phyloP scores from a whole-genome alignment of 2,888 invertebrate genomes.

The Campoletis raptor region DNA sequence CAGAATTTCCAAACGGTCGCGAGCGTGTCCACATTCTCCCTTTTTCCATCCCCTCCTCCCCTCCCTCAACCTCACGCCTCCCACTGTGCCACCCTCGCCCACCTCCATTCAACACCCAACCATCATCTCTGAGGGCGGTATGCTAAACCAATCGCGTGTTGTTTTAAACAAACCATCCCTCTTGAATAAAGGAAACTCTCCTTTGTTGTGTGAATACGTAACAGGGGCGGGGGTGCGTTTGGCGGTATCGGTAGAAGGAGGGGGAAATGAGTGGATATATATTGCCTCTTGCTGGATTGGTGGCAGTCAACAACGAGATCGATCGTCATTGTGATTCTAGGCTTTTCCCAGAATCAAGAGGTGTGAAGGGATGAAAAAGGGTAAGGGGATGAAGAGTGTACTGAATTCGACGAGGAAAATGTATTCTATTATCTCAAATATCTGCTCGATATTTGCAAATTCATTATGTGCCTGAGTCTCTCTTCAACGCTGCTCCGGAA shows the following conservation, averaged over 20 bases:
- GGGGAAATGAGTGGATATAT: slow-evolving; percentile 64
- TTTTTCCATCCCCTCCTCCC: background rate
- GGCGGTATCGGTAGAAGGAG: background rate
- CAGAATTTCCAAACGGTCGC: slow-evolving; percentile 67
- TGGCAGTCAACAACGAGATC: slow-evolving; percentile 31
- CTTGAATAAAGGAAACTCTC: slow-evolving; percentile 68
- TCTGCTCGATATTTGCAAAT: background rate
- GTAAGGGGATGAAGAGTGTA: slow-evolving; percentile 14
- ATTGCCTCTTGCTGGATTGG: slow-evolving; percentile 68
- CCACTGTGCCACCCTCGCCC: background rate
- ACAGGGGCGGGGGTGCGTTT: background rate
- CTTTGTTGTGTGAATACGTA: slow-evolving; percentile 51
- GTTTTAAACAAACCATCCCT: slow-evolving; percentile 66
- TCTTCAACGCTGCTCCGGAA: background rate
- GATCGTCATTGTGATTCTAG: slow-evolving; percentile 42
- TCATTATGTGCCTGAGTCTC: background rate
- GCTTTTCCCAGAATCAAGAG: background rate
- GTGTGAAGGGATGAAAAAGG: slow-evolving; percentile 6
- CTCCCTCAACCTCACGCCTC: background rate
- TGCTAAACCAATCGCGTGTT: slow-evolving; percentile 68
- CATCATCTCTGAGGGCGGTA: slow-evolving; percentile 37
- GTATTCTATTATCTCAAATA: slow-evolving; percentile 17
- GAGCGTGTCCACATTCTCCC: slow-evolving; percentile 40
- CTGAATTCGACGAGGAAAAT: background rate
- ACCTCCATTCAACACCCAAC: background rate